Percentiles rank a stretch among this genome's conserved stretches.
Evolutionary conservation across 2,888 invertebrate genomes (phyloP).

Genomic region (Lagria hirta): DNA sequence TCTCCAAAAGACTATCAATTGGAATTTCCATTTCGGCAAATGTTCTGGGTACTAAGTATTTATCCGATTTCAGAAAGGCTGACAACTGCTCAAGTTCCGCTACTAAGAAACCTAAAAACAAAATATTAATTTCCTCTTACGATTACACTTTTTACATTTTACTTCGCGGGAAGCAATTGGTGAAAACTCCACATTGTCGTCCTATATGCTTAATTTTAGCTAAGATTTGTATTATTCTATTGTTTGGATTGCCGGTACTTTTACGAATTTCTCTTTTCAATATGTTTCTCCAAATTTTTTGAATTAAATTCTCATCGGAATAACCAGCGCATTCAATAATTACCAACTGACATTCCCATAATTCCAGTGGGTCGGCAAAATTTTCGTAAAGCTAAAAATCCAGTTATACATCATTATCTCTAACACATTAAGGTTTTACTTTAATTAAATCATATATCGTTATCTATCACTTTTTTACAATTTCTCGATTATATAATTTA

Average conservation of each 20-base stretch:
- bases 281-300: conserved; percentile 90
- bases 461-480: too few species aligned
- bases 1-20: conserved; percentile 74
- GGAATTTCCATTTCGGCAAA: conserved; percentile 77
- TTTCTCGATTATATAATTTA: too few species aligned
- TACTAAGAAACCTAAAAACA: conserved; percentile 68
- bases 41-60: conserved; percentile 74
- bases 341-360: conserved; percentile 92
- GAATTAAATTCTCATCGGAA: conserved; percentile 82
- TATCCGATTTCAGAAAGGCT: conserved; percentile 71
- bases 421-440: too few species aligned
- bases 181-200: conserved; percentile 76
- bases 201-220: conserved; percentile 77
- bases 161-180: conserved; percentile 87
- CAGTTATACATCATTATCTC: too few species aligned
- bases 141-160: conserved; percentile 45
- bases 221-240: conserved; percentile 67
- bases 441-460: too few species aligned
- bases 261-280: conserved; percentile 59
- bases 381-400: conserved; percentile 76
- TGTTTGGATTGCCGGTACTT: conserved; percentile 56
- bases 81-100: conserved; percentile 73
- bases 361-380: conserved; percentile 85
- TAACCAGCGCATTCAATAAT: conserved; percentile 95
- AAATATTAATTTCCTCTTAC: conserved; percentile 14